Evolutionary conservation across 2,888 invertebrate genomes (phyloP).

Genomic region (Chrysina gloriosa): DNA sequence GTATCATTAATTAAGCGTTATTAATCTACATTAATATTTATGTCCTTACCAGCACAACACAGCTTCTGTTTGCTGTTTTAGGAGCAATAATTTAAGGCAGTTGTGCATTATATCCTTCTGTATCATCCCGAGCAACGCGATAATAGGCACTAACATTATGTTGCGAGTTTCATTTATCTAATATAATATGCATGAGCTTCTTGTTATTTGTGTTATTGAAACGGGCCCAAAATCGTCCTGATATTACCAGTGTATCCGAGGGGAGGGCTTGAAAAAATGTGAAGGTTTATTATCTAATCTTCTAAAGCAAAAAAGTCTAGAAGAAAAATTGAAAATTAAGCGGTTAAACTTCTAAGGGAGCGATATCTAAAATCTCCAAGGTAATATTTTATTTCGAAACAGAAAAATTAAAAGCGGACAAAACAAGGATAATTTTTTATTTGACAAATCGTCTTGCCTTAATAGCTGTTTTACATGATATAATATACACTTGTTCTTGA

Average conservation of each 20-base stretch:
- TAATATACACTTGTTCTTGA: conserved; percentile 23
- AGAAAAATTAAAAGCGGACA: conserved; percentile 14
- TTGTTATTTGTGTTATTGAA: conserved; percentile 25
- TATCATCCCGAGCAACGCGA: conserved; percentile 28
- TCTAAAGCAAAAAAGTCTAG: neutral
- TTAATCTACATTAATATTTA: conserved; percentile 41
- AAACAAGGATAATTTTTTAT: conserved; percentile 35
- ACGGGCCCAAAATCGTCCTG: too few relatives aligned
- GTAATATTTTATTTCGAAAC: conserved; percentile 30
- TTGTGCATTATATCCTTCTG: conserved; percentile 39
- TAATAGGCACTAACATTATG: conserved; percentile 37
- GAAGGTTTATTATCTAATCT: neutral
- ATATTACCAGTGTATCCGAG: too few relatives aligned
- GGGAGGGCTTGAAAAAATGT: too few relatives aligned
- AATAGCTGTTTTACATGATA: conserved; percentile 18
- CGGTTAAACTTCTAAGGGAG: neutral
- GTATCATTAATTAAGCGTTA: conserved; percentile 37
- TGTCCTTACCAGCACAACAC: conserved; percentile 11
- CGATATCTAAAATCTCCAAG: neutral
- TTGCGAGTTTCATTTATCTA: conserved; percentile 20
- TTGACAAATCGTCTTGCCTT: conserved; percentile 26
- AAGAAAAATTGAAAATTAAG: conserved; percentile 15
- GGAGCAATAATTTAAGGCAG: conserved; percentile 39
- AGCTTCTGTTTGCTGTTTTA: conserved; percentile 12
- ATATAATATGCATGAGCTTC: conserved; percentile 28